Base-by-base conservation (phyloP, 2,797 vertebrate species). In the Tachyglossus aculeatus region DNA sequence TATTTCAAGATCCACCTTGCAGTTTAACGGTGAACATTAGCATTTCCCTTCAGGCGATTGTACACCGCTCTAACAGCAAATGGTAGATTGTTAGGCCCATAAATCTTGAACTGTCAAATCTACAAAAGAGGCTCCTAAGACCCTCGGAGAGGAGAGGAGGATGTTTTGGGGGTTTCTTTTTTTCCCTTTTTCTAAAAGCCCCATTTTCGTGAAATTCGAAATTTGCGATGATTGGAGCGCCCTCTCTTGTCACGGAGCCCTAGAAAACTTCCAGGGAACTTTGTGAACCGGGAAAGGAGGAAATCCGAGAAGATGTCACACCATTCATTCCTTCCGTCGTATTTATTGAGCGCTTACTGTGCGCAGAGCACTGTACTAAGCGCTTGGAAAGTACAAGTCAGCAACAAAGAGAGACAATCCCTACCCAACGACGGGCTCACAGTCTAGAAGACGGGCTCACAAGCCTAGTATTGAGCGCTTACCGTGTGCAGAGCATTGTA, bases 111-210 rank as follows among this genome's bases (percentile, higher is more conserved):
- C 70, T 80, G 71, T 77, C 83, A 81, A 58, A 61, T 83, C 81
- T 80, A 83, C 71, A 86, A 67, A 71, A 69, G 68, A 83, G 47
- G 36, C 80, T 69, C 71, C 86, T 77, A 84, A 86, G 84, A 85
- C 73, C 68, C 56, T 77, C 71, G 77, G 75, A 58, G 54, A 69
- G 63, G 39, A 82, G 75, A 80, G 61, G 71, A 71, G 79, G 64
- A n/a, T n/a, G n/a, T n/a, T n/a, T n/a, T n/a, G n/a, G n/a, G n/a
- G n/a, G n/a, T n/a, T n/a, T 57, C 79, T 80, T n/a, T n/a, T 57
- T 79, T 80, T 76, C 25, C 61, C 75, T 74, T 43, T 72, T 43
- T 67, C 61, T 44, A 71, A 57, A 47, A 64, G 62, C 71, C 77
- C 48, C 68, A 51, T 71, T 64, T 64, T 77, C 54, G 47, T 16